phyloP scores from a whole-genome alignment of 2,113 vertebrate genomes.

The Pitta sordida region DNA sequence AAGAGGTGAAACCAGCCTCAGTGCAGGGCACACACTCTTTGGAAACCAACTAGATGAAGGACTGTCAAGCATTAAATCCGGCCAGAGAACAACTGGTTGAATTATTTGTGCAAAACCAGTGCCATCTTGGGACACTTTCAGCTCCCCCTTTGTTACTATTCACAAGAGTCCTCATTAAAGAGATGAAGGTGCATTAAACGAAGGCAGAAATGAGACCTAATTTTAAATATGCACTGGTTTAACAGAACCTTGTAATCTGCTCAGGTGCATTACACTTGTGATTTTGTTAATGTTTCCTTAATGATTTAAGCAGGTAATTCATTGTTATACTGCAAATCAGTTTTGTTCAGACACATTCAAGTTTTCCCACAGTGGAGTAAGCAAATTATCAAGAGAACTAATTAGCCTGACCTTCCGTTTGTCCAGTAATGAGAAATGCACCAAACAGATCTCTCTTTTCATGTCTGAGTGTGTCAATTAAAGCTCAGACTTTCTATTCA shows the following conservation, averaged over 20 bases:
- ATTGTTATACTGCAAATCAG: constrained; percentile 4
- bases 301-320: constrained; percentile 25
- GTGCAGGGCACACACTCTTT: fast-evolving
- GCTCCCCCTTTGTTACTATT: background rate
- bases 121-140: background rate
- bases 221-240: constrained; percentile 8
- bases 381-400: constrained; percentile 52
- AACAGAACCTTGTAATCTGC: constrained; percentile 32
- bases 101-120: background rate
- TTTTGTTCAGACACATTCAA: constrained; percentile 29
- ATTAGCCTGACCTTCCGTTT: constrained; percentile 50
- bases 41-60: background rate
- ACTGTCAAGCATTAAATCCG: background rate
- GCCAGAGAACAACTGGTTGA: background rate
- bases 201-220: background rate
- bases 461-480: constrained; percentile 20
- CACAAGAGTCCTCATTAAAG: constrained; percentile 11
- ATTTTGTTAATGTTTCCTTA: constrained; percentile 32
- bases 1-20: background rate
- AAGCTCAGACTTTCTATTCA: background rate
- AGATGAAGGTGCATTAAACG: constrained; percentile 24
- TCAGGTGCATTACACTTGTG: constrained; percentile 38
- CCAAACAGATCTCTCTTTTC: background rate
- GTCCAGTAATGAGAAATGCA: constrained; percentile 14
- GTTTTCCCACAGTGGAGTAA: constrained; percentile 6